phyloP scores from a whole-genome alignment of 2,113 vertebrate genomes.

The Ancistrus triradiatus region DNA sequence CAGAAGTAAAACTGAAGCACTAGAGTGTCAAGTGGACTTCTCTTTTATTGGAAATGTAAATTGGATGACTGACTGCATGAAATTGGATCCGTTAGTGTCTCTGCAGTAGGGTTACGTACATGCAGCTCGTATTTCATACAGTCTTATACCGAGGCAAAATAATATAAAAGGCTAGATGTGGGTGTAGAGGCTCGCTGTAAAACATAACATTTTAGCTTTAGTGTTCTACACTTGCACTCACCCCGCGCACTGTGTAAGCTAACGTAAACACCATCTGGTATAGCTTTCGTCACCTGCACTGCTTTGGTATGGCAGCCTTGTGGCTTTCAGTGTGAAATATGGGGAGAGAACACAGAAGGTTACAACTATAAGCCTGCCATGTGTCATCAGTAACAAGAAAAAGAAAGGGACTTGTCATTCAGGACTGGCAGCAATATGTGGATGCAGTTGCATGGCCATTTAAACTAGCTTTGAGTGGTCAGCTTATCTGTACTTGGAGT shows the following conservation, averaged over 20 bases:
- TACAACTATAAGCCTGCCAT: conserved; percentile 34
- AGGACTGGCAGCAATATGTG: conserved; percentile 1
- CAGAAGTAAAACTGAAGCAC: too few relatives aligned
- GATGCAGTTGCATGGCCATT: not conserved
- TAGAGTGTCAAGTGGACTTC: too few relatives aligned
- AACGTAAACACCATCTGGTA: conserved; percentile 60
- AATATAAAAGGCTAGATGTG: conserved; percentile 21
- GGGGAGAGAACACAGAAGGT: conserved; percentile 44
- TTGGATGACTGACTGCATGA: too few relatives aligned
- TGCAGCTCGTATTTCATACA: not conserved
- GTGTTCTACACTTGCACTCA: conserved; percentile 46
- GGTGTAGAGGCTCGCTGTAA: too few relatives aligned
- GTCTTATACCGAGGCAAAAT: too few relatives aligned
- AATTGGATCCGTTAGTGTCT: too few relatives aligned
- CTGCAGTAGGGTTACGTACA: too few relatives aligned
- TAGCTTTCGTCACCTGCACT: conserved; percentile 56
- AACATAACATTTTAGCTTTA: conserved; percentile 55
- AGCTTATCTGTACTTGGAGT: not conserved
- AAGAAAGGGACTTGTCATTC: conserved; percentile 1
- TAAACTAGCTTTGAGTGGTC: not conserved
- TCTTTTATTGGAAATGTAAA: too few relatives aligned
- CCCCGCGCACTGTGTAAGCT: conserved; percentile 19
- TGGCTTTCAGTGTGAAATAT: conserved; percentile 48
- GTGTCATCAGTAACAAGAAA: conserved; percentile 40
- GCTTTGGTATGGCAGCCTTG: conserved; percentile 25